Base-by-base conservation (phyloP, 2,113 vertebrate species). In the Terrapene triunguis region DNA sequence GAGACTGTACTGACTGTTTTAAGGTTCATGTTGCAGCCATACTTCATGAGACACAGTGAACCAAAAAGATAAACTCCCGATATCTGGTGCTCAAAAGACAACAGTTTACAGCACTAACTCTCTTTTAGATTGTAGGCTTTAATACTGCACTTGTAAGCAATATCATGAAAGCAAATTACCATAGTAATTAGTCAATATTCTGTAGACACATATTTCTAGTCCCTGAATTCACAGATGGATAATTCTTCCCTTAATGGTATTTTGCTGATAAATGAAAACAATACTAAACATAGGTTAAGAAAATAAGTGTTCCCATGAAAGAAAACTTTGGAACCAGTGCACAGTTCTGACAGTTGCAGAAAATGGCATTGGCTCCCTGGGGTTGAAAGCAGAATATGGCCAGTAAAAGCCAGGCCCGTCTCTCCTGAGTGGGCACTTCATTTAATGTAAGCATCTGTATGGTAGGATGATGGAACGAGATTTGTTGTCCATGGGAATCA, bases 71-170 rank as follows among this genome's bases (percentile, higher is more conserved):
- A 84, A 59, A 38, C 5, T 83, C 19, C 80, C 19, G 27, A 1
- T 1, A 3, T 53, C 82, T 44, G 85, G 29, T 79, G 72, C 2
- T 1, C 0, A 84, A 2, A 65, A 0, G 0, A 79, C 83, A 88
- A 74, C 1, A 1, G 11, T 82, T 85, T 85, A 19, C 1, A 88
- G 11, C 21, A 50, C 11, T 13, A 90, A 1, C 47, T 8, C 6
- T 89, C 47, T 53, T 55, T 89, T 19, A 82, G 10, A 69, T 11
- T 27, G 21, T n/a, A 12, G 27, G 51, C 3, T 32, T 90, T 17
- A 22, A 3, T 5, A 1, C 2, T 35, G 24, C 1, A 72, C 32
- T 42, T 86, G 89, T 12, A 89, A 89, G 44, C 55, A 87, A 47
- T 3, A 80, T 1, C 12, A 69, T 7, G 79, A 32, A 87, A 93